A percentile compares a stretch with the other conserved stretches of the same genome.
These are phyloP conservation scores for Prochilodus magdalenae DNA, from an alignment of 2,113 vertebrate genomes.

Conservation along the genomic window DNA sequence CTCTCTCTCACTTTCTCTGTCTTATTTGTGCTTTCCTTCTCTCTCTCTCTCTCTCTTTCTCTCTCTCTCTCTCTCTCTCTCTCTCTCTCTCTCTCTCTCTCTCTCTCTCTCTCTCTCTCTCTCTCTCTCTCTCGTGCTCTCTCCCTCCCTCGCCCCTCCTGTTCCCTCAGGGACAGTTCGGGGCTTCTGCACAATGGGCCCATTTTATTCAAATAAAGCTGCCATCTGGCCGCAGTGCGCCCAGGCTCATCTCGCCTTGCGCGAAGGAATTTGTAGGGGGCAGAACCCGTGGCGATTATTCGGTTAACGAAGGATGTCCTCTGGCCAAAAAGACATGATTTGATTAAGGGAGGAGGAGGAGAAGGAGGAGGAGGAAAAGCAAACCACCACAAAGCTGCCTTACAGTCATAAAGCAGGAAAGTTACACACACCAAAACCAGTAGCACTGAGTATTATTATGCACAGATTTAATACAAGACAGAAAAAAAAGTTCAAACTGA, in stretches of 20 bases:
- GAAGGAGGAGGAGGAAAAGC: constrained; percentile 57
- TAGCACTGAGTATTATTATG: not conserved
- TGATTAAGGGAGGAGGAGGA: constrained; percentile 60
- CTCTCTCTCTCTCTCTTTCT: constrained; percentile 36
- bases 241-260: constrained; percentile 74
- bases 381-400: constrained; percentile 27
- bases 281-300: constrained; percentile 74
- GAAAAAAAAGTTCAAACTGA: too few species aligned
- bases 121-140: constrained; percentile 52
- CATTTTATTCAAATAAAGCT: constrained; percentile 87
- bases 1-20: too few species aligned
- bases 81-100: constrained; percentile 56
- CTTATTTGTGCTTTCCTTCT: too few species aligned
- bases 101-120: constrained; percentile 52
- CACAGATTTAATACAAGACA: too few species aligned
- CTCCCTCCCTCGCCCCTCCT: constrained; percentile 66
- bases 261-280: constrained; percentile 77
- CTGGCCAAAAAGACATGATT: constrained; percentile 70
- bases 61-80: constrained; percentile 52
- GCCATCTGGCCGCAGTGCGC: constrained; percentile 88
- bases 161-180: constrained; percentile 73
- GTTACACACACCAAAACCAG: not conserved
- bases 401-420: not conserved
- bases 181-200: constrained; percentile 80
- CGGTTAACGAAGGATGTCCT: constrained; percentile 82